Evolutionary conservation across 2,797 vertebrate genomes (phyloP), one percentile per base, ranked within the genome.

Genomic region (Argyrosomus regius): DNA sequence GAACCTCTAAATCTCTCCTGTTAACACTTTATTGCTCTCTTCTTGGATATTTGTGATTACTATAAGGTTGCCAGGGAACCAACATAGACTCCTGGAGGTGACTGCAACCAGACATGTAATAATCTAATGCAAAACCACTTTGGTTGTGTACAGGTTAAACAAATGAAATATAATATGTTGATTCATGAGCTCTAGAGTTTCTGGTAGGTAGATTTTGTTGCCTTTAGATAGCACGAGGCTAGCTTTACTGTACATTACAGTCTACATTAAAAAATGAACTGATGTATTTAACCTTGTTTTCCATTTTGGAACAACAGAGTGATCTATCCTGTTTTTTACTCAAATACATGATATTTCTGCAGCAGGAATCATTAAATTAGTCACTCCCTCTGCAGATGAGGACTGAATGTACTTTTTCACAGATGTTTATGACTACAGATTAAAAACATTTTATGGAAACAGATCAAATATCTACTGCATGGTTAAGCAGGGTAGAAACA

Each of bases 391-490:
- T 77, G 45, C 41, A 71, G 48, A 77, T 56, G 20, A 59, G n/a
- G 24, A 74, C 54, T 46, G 3, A 49, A 60, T 54, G 11, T 18
- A 11, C 6, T 50, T 56, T 17, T 6, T 66, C 35, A 26, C 43
- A 73, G 26, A 68, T 68, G 45, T 67, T 62, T 54, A 56, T 14
- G 58, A 48, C 11, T 14, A 4, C n/a, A 70, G 50, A 66, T 65
- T 11, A 75, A 69, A 75, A 79, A 52, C 20, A 45, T 39, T 86
- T 41, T 18, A 60, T 57, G 17, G 9, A 59, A 65, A 56, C 43
- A 62, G 31, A 3, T 52, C 72, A 48, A 66, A 66, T 22, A 22
- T 46, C 8, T 5, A 14, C 20, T 17, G 18, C n/a, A 24, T 50
- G 54, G 31, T 56, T 35, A 9, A 46, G 26, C 26, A 59, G 59